Evolutionary conservation across 2,888 invertebrate genomes (phyloP), one percentile per base, ranked within the genome.

Genomic region (Nasonia oneida): DNA sequence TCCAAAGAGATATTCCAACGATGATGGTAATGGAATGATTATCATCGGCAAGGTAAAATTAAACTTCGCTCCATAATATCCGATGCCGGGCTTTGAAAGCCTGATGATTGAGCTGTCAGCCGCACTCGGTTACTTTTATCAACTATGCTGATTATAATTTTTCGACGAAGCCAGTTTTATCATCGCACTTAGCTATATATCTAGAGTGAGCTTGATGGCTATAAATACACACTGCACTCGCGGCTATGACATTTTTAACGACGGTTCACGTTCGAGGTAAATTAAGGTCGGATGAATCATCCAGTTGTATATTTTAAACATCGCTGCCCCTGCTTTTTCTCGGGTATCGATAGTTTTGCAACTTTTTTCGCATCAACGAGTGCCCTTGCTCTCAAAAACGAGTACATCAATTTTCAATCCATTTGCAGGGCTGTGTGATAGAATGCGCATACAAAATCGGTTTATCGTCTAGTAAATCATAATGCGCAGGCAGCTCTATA

Each of bases 21-120:
- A 70, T 6, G 37, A 37, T 37, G 37, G 0, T 37, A 37, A 37
- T 37, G 37, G 10, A 2, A 47, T 47, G 6, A 70, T 70, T 33
- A 70, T 70, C 29, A 37, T 33, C 70, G 6, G 70, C 15, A 47
- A 5, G 64, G 64, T 39, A 15, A 67, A 29, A 57, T 57, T 39
- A 53, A 53, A 12, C 0, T 70, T 86, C 74, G 29, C 29, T 78
- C n/a, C 10, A 15, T 37, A 75, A 23, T 53, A 47, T 67, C 67
- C 67, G 37, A 42, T 42, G 10, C 42, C 42, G 42, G 1, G 61
- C 74, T n/a, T 74, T 3, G 2, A 8, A 42, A 42, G 3, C 82
- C 67, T 53, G 76, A 82, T 82, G 76, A 82, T 82, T 76, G 67
- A 82, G 76, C 76, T 82, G 82, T 76, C 82, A 82, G 53, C 8